Evolutionary conservation across 2,797 vertebrate species (phyloP), one percentile per base, ranked within the genome.

Genomic region (Dendrocincla tyrannina): DNA sequence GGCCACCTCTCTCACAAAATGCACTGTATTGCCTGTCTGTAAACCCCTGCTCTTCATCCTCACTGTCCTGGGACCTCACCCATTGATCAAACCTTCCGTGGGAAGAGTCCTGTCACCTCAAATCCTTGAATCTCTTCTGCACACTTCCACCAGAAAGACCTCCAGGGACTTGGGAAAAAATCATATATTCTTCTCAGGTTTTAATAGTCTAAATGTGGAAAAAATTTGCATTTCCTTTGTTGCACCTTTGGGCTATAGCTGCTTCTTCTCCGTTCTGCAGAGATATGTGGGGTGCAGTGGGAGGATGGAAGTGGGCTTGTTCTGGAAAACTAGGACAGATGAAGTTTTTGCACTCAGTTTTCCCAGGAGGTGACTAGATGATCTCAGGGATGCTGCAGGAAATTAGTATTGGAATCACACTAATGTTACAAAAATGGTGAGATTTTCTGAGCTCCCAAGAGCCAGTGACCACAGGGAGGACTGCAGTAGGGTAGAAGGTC

Each of bases 301-400:
- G 93, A 86, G 89, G 91, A 90, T 69, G 55, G 76, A 55, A 66
- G 76, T 44, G 76, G 83, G 83, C 55, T 94, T 12, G 3, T 53
- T 89, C 79, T 82, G 73, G 62, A 90, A 93, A 94, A 95, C 47
- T 93, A 86, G 95, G 88, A 66, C 90, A 90, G 42, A 72, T 20
- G 15, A 80, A 70, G 56, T 58, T 85, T 95, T 50, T 60, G 13
- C 37, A 28, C 27, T 78, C 4, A 2, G 1, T 85, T 88, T 92
- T 94, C 84, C 88, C 74, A 49, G 16, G 80, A 86, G 91, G 39
- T 47, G 49, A 62, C 41, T 74, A 23, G 55, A 67, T 67, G 70
- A 70, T 92, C 27, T 13, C 66, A 55, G 55, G 66, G 88, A 64
- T 69, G 30, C 39, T 81, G 72, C 0, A 13, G 88, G 44, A 93